Conservation (phyloP, 2,113 vertebrate species). For the Chaetura pelagica region DNA sequence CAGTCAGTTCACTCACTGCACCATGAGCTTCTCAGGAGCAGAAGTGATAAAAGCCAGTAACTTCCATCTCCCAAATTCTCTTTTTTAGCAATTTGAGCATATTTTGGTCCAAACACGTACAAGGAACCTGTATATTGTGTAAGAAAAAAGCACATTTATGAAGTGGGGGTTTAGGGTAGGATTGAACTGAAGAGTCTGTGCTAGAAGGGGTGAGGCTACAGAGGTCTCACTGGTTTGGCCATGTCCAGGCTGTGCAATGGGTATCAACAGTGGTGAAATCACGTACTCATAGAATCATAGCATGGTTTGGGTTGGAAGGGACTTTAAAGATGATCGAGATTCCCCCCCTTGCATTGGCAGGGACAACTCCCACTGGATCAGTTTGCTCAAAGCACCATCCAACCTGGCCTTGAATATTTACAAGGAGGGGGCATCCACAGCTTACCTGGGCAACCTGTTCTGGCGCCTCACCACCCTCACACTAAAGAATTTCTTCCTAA, state of each 20-base stretch:
- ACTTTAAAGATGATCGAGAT: no score
- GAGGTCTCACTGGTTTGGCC: background rate
- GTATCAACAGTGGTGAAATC: background rate
- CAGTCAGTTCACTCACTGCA: background rate
- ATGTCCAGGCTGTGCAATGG: background rate
- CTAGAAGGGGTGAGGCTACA: background rate
- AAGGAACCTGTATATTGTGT: background rate
- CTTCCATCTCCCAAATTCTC: background rate
- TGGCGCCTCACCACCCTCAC: no score
- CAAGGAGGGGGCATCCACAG: no score
- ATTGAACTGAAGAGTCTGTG: background rate
- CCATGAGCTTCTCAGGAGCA: background rate
- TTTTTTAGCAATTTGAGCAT: background rate
- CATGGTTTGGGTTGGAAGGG: no score
- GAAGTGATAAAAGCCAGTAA: background rate
- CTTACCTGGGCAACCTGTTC: no score
- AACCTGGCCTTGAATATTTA: no score
- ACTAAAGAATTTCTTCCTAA: no score
- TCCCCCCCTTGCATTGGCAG: no score
- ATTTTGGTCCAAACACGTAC: accelerated
- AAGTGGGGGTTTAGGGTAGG: background rate
- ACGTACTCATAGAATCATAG: no score
- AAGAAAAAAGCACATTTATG: background rate
- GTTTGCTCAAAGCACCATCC: no score
- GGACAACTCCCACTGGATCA: no score